Conservation (phyloP, 2,888 invertebrate species). For the Bugulina stolonifera region DNA sequence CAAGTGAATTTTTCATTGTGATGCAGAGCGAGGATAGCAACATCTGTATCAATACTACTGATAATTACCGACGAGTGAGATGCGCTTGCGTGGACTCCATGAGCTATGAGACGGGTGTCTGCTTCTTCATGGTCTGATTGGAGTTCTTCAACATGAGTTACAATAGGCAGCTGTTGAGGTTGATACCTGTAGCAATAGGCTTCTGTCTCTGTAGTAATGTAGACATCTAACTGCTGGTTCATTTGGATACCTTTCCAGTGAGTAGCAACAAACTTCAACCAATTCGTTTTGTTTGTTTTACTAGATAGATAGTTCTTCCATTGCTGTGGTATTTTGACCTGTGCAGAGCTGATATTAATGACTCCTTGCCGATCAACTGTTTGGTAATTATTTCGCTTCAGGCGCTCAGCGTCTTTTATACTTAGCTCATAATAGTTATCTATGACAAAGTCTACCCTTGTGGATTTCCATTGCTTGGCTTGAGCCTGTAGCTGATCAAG, state of each 20-base stretch:
- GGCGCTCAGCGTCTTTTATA: slow-evolving; percentile 1
- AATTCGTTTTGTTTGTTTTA: neutral
- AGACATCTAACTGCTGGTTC: neutral
- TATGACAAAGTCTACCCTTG: neutral
- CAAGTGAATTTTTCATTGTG: neutral
- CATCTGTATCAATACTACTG: slow-evolving; percentile 24
- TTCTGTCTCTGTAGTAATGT: neutral
- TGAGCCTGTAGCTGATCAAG: neutral
- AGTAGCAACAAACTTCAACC: neutral
- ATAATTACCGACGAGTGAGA: neutral
- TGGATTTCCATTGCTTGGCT: neutral
- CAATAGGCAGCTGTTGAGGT: neutral
- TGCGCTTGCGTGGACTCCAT: neutral
- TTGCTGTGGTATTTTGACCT: slow-evolving; percentile 6
- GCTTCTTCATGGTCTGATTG: slow-evolving; percentile 19
- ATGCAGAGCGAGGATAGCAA: slow-evolving; percentile 15
- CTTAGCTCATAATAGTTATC: neutral
- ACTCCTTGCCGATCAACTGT: neutral
- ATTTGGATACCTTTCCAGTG: neutral
- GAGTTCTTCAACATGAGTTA: neutral
- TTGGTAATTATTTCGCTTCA: neutral
- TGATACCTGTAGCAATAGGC: neutral
- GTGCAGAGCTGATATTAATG: neutral
- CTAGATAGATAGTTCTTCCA: neutral
- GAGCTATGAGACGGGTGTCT: slow-evolving; percentile 24